Base-by-base conservation (phyloP, 2,113 vertebrate genomes). In the Mustelus asterias region DNA sequence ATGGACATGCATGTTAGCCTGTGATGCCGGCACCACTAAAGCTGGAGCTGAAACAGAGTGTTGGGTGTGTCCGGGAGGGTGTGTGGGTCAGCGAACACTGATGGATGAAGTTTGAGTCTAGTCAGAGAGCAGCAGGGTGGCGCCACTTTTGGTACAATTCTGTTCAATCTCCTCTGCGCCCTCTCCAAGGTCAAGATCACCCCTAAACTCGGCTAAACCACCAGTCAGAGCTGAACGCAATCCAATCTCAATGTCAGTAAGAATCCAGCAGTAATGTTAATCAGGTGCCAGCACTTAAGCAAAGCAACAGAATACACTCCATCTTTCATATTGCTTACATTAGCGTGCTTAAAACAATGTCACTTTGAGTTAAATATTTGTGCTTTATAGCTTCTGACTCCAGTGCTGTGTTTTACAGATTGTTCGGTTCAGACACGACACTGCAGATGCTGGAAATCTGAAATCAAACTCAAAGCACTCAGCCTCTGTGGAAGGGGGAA, bases 351-450 rank as follows among this genome's bases (percentile, higher is more conserved):
- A 37, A 92, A 93, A 93, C 33, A 60, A 65, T 65, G 33, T 93
- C 89, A 93, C 60, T 93, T 67, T 93, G 33, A n/a, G 60, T 67
- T 37, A 93, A 93, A 65, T n/a, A 67, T 65, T 83, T 16, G n/a
- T 93, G 60, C 63, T 93, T 93, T 93, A 93, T 63, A 20, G n/a
- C 33, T 65, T 93, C 60, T 93, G 89, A 24, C 2, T 33, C 22
- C 89, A 93, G 16, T 9, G 0, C 6, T 41, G n/a, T 93, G 60
- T 37, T 93, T 65, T 37, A 65, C 33, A 67, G n/a, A 37, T 93
- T 22, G 33, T 93, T 93, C 37, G 89, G 58, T 58, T 89, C 86
- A 58, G 29, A 14, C 60, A 65, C 63, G 8, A 37, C 10, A 65
- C 58, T 33, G 33, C 2, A n/a, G 1, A 92, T 92, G 29, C n/a